Base-by-base conservation (phyloP, 2,888 invertebrate genomes). In the Dasypogon diadema region DNA sequence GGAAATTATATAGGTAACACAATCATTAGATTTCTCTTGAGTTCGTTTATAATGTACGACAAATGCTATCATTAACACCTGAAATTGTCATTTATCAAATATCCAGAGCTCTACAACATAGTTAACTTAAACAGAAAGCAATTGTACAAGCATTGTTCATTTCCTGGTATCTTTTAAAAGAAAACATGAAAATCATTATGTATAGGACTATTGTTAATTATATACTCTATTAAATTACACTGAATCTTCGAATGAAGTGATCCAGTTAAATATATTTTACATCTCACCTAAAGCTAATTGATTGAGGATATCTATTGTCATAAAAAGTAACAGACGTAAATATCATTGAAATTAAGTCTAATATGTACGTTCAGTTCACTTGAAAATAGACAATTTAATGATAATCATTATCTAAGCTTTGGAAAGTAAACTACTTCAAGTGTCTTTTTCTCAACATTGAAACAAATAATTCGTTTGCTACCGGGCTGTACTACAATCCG, bases 401-500 rank as follows among this genome's bases (percentile, higher is more conserved):
- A 30, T 30, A 30, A 30, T 30, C 8, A 8, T 30, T 30, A n/a
- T 30, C 4, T 30, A 22, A 16, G 21, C 37, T 8, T 63, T 63
- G 63, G 42, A 73, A 56, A 54, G 34, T 34, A 8, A 42, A n/a
- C n/a, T n/a, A n/a, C n/a, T 46, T 74, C 14, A 16, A 14, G 42
- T 46, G 51, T 42, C 56, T 56, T 56, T 21, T 56, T 51, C 16
- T 51, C 46, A 18, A 16, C 18, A 16, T 48, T 24, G 22, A 65
- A 65, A 46, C 24, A 65, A 65, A 46, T 37, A 46, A 65, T 65
- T 60, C 24, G 46, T 74, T 72, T 65, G 48, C 72, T 75, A 77
- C 65, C 48, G 54, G 73, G 58, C 42, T 75, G 68, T 74, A 65
- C 60, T 56, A 51, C 74, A 74, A 74, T 74, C 74, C 74, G 56